Conservation (phyloP, 2,797 vertebrate genomes). For the Sebastes kiyomatsui region DNA sequence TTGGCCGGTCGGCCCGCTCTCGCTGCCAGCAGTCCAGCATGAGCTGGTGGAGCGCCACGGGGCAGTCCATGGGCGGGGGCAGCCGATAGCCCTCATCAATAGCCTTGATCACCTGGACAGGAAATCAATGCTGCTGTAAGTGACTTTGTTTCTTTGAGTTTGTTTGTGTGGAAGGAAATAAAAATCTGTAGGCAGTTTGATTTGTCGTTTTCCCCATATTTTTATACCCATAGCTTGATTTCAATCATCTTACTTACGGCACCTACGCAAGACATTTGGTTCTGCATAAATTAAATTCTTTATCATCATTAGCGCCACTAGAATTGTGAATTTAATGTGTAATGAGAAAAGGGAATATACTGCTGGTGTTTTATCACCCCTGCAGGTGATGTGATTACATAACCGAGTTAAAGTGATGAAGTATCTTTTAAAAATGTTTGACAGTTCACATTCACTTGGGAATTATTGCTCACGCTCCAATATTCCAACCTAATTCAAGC, state of each 20-base stretch:
- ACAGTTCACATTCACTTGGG: slow-evolving; percentile 11
- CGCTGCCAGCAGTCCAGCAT: slow-evolving; percentile 99
- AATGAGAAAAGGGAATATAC: slow-evolving; percentile 22
- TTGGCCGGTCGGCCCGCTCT: slow-evolving; percentile 94
- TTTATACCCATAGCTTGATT: not conserved
- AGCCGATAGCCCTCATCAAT: slow-evolving; percentile 97
- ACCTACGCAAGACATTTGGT: slow-evolving; percentile 9
- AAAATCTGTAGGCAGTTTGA: slow-evolving; percentile 10
- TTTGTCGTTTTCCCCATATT: not conserved
- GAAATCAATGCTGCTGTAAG: not conserved
- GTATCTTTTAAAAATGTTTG: slow-evolving; percentile 26
- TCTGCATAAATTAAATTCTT: slow-evolving; percentile 19
- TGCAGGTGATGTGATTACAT: slow-evolving; percentile 26
- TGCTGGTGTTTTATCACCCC: slow-evolving; percentile 21
- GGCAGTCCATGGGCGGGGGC: slow-evolving; percentile 98
- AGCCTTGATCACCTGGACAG: slow-evolving; percentile 94
- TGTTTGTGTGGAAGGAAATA: not conserved
- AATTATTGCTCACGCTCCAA: slow-evolving; percentile 10
- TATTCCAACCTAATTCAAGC: not conserved
- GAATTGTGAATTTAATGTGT: slow-evolving; percentile 15
- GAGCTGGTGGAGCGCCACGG: slow-evolving; percentile 95
- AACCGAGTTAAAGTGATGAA: slow-evolving; percentile 51
- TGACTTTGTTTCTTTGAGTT: not conserved
- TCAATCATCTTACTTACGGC: slow-evolving; percentile 16
- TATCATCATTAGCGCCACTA: slow-evolving; percentile 25